These are phyloP conservation scores for Marmota flaviventris DNA, from an alignment of 2,113 vertebrate species.

Conservation along the genomic window DNA sequence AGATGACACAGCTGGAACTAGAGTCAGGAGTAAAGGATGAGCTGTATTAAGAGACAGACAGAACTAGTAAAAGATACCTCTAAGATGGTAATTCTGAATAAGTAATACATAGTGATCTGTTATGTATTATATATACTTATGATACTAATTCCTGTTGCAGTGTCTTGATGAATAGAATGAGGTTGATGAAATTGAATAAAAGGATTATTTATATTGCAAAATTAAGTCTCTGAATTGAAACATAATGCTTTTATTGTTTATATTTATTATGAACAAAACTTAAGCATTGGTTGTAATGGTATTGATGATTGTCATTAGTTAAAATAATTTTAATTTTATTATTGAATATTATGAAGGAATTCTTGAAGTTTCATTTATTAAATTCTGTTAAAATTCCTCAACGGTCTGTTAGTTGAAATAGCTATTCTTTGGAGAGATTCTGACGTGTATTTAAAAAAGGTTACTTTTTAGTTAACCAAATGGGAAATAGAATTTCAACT, in stretches of 20 bases:
- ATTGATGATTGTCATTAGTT: background rate
- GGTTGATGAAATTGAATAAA: slow-evolving; percentile 16
- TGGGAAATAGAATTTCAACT: slow-evolving; percentile 13
- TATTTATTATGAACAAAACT: slow-evolving; percentile 50
- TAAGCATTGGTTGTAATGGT: slow-evolving; percentile 9
- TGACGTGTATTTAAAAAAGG: background rate
- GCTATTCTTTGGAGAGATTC: slow-evolving; percentile 42
- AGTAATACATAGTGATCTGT: background rate
- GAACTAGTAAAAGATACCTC: background rate
- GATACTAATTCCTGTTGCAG: background rate
- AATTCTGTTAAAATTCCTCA: slow-evolving; percentile 7
- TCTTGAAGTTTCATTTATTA: background rate
- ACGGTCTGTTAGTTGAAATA: slow-evolving; percentile 31
- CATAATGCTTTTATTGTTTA: slow-evolving; percentile 42
- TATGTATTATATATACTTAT: slow-evolving; percentile 19
- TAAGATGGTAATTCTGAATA: slow-evolving; percentile 5
- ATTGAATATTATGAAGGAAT: slow-evolving; percentile 20
- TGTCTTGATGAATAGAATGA: slow-evolving; percentile 7
- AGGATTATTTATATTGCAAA: slow-evolving; percentile 50
- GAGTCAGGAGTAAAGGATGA: slow-evolving; percentile 2
- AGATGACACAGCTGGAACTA: background rate
- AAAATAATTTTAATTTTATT: slow-evolving; percentile 22
- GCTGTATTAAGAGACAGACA: background rate
- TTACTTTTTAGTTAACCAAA: slow-evolving; percentile 38
- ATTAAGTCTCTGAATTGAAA: slow-evolving; percentile 54